phyloP scores from a whole-genome alignment of 2,888 invertebrate species.

The Drosophila falleni region DNA sequence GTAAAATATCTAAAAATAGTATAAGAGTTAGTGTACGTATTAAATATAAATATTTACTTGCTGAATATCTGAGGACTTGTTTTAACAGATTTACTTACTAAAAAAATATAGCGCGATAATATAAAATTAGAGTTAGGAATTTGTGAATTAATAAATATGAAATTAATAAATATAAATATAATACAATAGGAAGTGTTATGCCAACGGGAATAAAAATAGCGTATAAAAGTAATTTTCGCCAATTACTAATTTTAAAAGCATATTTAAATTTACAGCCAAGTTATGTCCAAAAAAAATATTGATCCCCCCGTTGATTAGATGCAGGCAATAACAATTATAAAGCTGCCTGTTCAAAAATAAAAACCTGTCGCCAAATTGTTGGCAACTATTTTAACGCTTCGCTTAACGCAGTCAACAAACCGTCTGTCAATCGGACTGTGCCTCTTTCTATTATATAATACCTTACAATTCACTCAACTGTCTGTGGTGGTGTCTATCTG shows the following conservation, averaged over 20 bases:
- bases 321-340: neutral
- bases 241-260: neutral
- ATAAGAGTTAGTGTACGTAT: too few relatives aligned
- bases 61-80: neutral
- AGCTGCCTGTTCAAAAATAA: slow-evolving; percentile 9
- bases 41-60: neutral
- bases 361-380: slow-evolving; percentile 44
- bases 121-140: too few relatives aligned
- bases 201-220: too few relatives aligned
- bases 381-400: slow-evolving; percentile 69
- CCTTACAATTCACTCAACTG: slow-evolving; percentile 28
- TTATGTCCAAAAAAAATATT: slow-evolving; percentile 2
- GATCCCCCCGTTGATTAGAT: slow-evolving; percentile 6
- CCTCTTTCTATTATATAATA: slow-evolving; percentile 44
- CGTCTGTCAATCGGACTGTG: slow-evolving; percentile 5
- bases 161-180: too few relatives aligned
- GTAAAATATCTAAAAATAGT: too few relatives aligned
- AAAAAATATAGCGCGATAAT: too few relatives aligned
- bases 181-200: too few relatives aligned
- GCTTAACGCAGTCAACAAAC: slow-evolving; percentile 46
- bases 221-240: neutral
- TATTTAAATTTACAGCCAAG: neutral
- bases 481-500: slow-evolving; percentile 28
- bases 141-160: too few relatives aligned
- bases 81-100: neutral